Evolutionary conservation across 2,797 vertebrate genomes (phyloP), one percentile per base, ranked within the genome.

Genomic region (Aeoliscus strigatus): DNA sequence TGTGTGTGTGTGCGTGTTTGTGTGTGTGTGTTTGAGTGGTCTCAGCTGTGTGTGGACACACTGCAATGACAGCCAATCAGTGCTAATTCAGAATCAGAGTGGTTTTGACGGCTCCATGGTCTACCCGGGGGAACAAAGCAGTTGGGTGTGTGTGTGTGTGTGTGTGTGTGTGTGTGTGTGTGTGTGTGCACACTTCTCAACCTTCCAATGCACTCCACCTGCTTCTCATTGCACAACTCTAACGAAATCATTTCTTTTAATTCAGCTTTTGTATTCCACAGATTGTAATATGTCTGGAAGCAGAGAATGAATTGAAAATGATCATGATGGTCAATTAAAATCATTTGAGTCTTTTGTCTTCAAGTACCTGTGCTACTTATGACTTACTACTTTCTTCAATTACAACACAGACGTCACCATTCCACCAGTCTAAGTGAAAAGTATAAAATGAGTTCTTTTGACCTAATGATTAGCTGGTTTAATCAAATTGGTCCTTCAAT

Each of bases 31-130:
- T 73, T 77, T 75, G 78, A 82, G 75, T 81, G 82, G 84, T 82
- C 81, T 86, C 82, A 86, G 84, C 80, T 84, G 83, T 80, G 75
- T 60, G 62, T n/a, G 71, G 65, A 79, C 75, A 68, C 68, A 75
- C 71, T 64, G 74, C 74, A 82, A 79, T 84, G 83, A 83, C 83
- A 83, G 76, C 82, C 79, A 84, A 84, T 86, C 79, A 86, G 73
- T 70, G 78, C 74, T 81, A 84, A 86, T 86, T 83, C 78, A 82
- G 67, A 84, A 81, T 82, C 82, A 78, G 73, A 86, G 79, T 82
- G 81, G 78, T 81, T 82, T 75, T 80, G 82, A 84, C 81, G 70
- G 81, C 78, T 82, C 59, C 59, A 53, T 65, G 64, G 71, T 74
- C 70, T 69, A 70, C 70, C 70, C 56, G 6, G 36, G 80, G 79